Conservation (phyloP, 2,888 invertebrate species). For the Druceiella hillmani region DNA sequence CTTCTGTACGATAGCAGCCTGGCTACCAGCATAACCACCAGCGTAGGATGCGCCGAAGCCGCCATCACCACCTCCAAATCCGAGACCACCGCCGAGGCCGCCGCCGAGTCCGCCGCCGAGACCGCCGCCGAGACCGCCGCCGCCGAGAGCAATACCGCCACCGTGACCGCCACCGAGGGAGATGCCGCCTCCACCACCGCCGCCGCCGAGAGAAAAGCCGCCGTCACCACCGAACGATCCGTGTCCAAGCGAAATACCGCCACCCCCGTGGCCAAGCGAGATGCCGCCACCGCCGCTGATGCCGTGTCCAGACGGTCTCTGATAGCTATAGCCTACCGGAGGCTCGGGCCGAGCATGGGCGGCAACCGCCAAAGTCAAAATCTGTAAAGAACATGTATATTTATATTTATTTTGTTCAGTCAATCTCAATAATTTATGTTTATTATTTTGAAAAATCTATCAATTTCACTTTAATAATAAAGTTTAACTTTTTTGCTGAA, state of each 20-base stretch:
- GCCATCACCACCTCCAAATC: conserved; percentile 34
- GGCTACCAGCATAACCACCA: conserved; percentile 44
- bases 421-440: no score
- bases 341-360: conserved; percentile 47
- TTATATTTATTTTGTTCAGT: no score
- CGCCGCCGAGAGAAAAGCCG: conserved; percentile 28
- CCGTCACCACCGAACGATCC: conserved; percentile 27
- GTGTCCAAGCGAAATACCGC: conserved; percentile 17
- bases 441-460: no score
- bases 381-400: conserved; percentile 36
- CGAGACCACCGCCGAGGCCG: conserved; percentile 19
- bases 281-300: conserved; percentile 28
- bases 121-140: conserved; percentile 28
- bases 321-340: conserved; percentile 48
- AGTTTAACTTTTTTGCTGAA: no score
- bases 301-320: conserved; percentile 35
- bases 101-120: conserved; percentile 22
- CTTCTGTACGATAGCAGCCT: conserved; percentile 68
- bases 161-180: conserved; percentile 25
- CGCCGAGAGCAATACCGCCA: conserved; percentile 28
- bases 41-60: conserved; percentile 41
- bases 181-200: conserved; percentile 23
- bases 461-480: no score
- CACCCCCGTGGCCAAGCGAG: conserved; percentile 19
- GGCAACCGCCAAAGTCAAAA: conserved; percentile 47